Base-by-base conservation (phyloP, 1,140 invertebrate genomes). In the Cylas formicarius region DNA sequence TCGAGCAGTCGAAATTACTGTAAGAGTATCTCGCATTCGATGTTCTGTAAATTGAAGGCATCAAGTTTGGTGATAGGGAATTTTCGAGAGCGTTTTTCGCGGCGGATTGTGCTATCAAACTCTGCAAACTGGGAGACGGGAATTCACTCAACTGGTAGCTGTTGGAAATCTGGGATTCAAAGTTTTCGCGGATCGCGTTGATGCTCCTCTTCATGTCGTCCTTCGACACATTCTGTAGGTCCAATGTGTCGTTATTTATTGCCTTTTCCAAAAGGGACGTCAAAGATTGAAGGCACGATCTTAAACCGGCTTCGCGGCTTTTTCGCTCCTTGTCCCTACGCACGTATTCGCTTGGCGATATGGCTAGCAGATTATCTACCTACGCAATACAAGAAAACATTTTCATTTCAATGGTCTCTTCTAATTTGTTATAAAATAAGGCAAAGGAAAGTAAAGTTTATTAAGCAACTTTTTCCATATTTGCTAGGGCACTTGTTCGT, bases 271-370 rank as follows among this genome's bases (percentile, higher is more conserved):
- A 37, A 3, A 55, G 38, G 2, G 50, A 46, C 4, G 46, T 55
- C 8, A 55, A 33, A 2, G 53, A 55, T 29, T 55, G 46, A 2
- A 55, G 42, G 11, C 53, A 55, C 4, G 50, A 46, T 36, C 36
- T 23, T 13, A 55, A 22, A 7, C 50, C 50, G 23, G 45, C 45
- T 41, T 55, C 53, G 14, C 43, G 20, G 31, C 27, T 48, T 39
- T 49, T 51, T 3, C 49, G 28, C 29, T 48, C 53, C 26, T 46
- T 48, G 18, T 55, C 48, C 8, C 50, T 35, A 9, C 49, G 28
- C n/a, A 55, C 43, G 37, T 55, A 55, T 37, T 55, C 48, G 18
- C 48, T 51, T 5, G 53, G 53, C 9, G 48, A 45, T 29, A 52
- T 51, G 0, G 48, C 48, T 5, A 55, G 34, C 4, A 55, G 37